Evolutionary conservation across 2,113 vertebrate genomes (phyloP).

Genomic region (Sylvilagus bachmani): DNA sequence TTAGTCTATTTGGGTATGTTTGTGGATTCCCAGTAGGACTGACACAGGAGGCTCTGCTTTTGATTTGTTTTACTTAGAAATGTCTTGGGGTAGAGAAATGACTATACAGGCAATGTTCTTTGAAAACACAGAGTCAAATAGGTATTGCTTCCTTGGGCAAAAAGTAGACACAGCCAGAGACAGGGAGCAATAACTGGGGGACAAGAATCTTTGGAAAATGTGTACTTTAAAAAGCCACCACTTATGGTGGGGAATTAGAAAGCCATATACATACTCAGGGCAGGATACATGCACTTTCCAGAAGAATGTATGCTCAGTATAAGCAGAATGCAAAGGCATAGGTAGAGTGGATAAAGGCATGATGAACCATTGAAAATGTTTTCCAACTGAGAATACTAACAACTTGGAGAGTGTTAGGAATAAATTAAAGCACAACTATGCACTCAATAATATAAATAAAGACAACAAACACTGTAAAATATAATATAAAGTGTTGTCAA

Average conservation of each 20-base stretch:
- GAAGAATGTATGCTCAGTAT: not conserved
- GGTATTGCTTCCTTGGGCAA: not conserved
- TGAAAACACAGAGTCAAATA: not conserved
- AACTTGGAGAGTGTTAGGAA: not conserved
- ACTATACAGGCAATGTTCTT: not conserved
- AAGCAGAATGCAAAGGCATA: not conserved
- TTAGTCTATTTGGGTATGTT: not conserved
- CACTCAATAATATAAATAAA: not conserved
- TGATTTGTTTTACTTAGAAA: not conserved
- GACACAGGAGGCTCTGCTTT: not conserved
- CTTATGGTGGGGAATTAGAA: not conserved
- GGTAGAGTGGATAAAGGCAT: not conserved
- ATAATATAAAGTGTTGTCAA: not conserved
- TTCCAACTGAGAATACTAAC: not conserved
- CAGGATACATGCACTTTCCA: not conserved
- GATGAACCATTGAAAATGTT: not conserved
- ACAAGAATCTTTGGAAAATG: not conserved
- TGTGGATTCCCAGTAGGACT: not conserved
- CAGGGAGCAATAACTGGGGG: not conserved
- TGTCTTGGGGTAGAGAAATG: not conserved
- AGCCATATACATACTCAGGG: not conserved
- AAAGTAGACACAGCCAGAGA: not conserved
- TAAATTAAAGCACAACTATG: not conserved
- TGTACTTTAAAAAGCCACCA: not conserved
- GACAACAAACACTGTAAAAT: not conserved